Evolutionary conservation across 2,888 invertebrate species (phyloP).

Genomic region (Hipparchia sbordonii): DNA sequence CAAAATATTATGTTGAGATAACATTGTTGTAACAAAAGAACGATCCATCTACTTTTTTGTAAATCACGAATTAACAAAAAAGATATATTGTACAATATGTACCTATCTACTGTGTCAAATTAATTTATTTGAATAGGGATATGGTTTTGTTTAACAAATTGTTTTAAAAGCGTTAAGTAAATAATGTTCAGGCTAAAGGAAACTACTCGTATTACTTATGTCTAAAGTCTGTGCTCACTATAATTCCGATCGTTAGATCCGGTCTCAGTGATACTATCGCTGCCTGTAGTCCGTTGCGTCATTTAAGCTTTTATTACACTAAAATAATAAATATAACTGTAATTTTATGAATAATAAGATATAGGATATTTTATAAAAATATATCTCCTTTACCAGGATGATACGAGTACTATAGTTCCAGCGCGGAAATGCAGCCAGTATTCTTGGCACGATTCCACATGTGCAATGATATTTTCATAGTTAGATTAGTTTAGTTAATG

Average conservation of each 20-base stretch:
- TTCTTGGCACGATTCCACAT: too few species aligned
- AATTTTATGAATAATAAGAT: conserved; percentile 4
- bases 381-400: too few species aligned
- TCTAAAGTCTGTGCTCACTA: conserved; percentile 15
- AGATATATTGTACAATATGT: too few species aligned
- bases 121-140: too few species aligned
- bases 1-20: too few species aligned
- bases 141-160: background rate
- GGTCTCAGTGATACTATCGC: conserved; percentile 17
- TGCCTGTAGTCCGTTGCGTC: background rate
- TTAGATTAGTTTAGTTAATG: too few species aligned
- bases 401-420: too few species aligned
- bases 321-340: conserved; percentile 3
- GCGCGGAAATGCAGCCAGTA: too few species aligned
- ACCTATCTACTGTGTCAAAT: too few species aligned
- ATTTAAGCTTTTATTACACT: conserved; percentile 6
- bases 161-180: background rate
- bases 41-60: too few species aligned
- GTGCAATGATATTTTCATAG: too few species aligned
- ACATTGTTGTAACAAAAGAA: too few species aligned
- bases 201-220: background rate
- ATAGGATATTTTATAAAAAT: background rate
- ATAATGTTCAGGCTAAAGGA: background rate
- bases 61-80: background rate
- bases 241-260: conserved; percentile 23